phyloP scores from a whole-genome alignment of 2,888 invertebrate genomes.

The Dryococelus australis region DNA sequence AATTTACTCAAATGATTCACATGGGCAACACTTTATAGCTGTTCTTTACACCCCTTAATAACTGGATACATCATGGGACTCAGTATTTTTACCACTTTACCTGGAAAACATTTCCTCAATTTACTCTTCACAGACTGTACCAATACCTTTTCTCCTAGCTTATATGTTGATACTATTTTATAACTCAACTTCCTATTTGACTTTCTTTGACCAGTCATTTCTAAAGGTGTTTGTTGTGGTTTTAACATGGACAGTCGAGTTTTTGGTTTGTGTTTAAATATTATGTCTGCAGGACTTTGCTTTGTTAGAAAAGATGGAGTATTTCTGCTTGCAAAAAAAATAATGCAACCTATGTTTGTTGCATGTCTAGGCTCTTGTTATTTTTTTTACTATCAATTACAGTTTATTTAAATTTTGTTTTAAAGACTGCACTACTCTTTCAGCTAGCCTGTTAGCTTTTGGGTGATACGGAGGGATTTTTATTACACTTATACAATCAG shows the following conservation, averaged over 20 bases:
- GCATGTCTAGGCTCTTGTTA: background rate
- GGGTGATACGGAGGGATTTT: no score
- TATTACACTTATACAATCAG: no score
- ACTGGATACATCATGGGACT: slow-evolving; percentile 5
- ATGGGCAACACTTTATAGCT: background rate
- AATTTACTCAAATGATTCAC: background rate
- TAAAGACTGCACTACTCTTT: background rate
- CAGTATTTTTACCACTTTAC: background rate
- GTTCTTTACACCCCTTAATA: background rate
- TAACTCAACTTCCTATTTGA: background rate
- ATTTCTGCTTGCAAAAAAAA: slow-evolving; percentile 18
- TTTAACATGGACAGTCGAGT: background rate
- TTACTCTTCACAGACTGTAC: background rate
- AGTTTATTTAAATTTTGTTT: background rate
- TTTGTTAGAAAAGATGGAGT: no score
- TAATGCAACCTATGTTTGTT: slow-evolving; percentile 11
- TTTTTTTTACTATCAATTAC: background rate
- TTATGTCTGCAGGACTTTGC: slow-evolving; percentile 11
- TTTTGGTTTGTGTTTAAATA: slow-evolving; percentile 3
- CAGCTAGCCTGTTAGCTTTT: no score
- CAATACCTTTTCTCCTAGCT: background rate
- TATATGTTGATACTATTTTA: background rate
- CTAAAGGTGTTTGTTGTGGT: background rate
- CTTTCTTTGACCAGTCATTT: background rate
- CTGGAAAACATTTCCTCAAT: background rate